phyloP scores from a whole-genome alignment of 2,888 invertebrate genomes.

The Lamproptera curius region DNA sequence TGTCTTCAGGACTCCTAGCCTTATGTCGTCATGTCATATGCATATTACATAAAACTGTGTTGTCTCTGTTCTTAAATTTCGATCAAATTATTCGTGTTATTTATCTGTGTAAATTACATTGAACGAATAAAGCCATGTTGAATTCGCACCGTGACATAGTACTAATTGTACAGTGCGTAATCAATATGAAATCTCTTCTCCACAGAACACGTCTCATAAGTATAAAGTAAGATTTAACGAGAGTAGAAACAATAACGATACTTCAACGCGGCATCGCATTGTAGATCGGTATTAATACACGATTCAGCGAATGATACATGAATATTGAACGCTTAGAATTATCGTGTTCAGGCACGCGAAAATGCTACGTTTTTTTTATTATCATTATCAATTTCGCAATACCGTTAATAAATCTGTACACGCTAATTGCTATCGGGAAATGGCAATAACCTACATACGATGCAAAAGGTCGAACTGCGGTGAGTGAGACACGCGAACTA shows the following conservation, averaged over 20 bases:
- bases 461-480: neutral
- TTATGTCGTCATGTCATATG: too few species aligned
- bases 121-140: too few species aligned
- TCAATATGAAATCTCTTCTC: too few species aligned
- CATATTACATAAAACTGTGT: too few species aligned
- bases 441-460: neutral
- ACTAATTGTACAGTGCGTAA: too few species aligned
- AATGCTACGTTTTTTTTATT: neutral
- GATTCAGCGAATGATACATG: slow-evolving; percentile 3
- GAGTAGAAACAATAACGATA: neutral
- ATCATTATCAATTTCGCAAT: neutral
- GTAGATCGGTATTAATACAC: neutral
- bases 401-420: neutral
- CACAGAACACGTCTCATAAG: too few species aligned
- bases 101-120: too few species aligned
- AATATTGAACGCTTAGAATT: slow-evolving; percentile 1
- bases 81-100: too few species aligned
- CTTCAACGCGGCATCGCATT: neutral
- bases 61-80: too few species aligned
- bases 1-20: too few species aligned
- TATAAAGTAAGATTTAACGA: too few species aligned
- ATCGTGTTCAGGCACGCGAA: slow-evolving; percentile 7
- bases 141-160: too few species aligned
- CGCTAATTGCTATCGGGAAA: neutral
- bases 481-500: neutral